Conservation (phyloP, 1,140 invertebrate species). For the Portunus trituberculatus region DNA sequence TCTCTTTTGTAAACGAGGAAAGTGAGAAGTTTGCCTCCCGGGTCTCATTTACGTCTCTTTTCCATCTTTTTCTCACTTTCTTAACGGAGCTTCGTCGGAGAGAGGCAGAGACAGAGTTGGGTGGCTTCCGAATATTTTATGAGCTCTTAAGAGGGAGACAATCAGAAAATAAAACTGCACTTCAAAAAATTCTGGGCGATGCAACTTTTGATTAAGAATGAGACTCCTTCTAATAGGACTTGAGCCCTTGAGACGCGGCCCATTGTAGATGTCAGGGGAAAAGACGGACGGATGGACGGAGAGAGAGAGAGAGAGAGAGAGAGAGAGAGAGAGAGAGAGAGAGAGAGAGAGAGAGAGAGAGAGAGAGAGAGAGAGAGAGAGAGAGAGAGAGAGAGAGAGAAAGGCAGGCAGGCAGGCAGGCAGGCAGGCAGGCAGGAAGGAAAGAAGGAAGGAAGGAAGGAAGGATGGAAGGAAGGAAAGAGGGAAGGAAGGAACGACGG, state of each 20-base stretch:
- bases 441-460: too few species aligned
- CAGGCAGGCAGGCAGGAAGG: too few species aligned
- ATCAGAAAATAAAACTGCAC: not conserved
- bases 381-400: not conserved
- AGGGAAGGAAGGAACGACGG: too few species aligned
- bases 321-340: conserved; percentile 40
- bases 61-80: not conserved
- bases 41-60: not conserved
- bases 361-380: conserved; percentile 40
- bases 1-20: not conserved
- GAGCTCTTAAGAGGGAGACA: not conserved
- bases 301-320: conserved; percentile 52
- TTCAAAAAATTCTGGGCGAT: not conserved
- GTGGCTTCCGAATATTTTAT: not conserved
- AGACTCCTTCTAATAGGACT: not conserved
- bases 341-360: conserved; percentile 23
- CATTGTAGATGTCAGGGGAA: not conserved
- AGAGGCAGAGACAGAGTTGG: not conserved
- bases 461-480: too few species aligned
- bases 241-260: not conserved
- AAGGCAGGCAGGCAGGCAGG: too few species aligned
- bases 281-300: not conserved
- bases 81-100: not conserved
- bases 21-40: not conserved
- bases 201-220: conserved; percentile 12